Conservation (phyloP, 2,113 vertebrate species). For the Pomatostomus ruficeps region DNA sequence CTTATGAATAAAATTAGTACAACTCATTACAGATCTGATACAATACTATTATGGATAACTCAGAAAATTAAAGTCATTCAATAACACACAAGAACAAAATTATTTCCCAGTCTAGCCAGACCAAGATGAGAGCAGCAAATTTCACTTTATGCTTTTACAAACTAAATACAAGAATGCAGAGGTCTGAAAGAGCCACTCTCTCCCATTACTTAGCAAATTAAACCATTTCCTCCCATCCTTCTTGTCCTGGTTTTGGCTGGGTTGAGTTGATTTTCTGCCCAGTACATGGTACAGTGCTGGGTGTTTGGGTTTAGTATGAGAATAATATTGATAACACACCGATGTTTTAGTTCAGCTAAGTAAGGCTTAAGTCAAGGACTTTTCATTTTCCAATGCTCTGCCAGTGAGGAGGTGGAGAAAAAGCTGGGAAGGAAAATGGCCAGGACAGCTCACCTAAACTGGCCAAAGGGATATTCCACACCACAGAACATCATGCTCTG, state of each 20-base stretch:
- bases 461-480: not conserved
- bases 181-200: not conserved
- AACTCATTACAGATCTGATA: not conserved
- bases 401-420: not conserved
- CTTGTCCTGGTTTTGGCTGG: not conserved
- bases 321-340: not conserved
- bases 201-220: not conserved
- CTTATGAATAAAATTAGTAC: not conserved
- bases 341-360: not conserved
- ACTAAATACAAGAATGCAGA: not conserved
- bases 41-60: not conserved
- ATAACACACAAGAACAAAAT: not conserved
- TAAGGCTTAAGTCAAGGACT: not conserved
- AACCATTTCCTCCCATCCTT: not conserved
- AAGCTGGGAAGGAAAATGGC: not conserved
- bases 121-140: not conserved
- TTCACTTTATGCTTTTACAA: not conserved
- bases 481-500: not conserved
- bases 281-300: not conserved
- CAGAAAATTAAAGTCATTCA: not conserved
- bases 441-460: not conserved
- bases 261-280: not conserved
- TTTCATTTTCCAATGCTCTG: not conserved
- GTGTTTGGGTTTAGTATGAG: not conserved
- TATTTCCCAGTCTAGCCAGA: not conserved